Percentiles rank a stretch among this genome's conserved stretches.
Evolutionary conservation across 2,113 vertebrate genomes (phyloP).

Genomic region (Crotalus tigris): DNA sequence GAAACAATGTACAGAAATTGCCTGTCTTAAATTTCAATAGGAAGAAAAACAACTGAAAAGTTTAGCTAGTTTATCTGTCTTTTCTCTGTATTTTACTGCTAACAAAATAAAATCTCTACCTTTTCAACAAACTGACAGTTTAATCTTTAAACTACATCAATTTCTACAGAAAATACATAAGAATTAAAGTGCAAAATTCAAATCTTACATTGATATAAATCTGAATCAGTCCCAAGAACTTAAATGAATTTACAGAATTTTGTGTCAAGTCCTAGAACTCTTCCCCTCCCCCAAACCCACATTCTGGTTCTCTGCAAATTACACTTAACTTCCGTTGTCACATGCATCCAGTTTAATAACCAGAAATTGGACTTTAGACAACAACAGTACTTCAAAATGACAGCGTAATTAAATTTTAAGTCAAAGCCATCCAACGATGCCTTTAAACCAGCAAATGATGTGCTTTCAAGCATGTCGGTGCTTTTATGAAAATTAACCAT

Average conservation of each 20-base stretch:
- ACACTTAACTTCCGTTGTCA: conserved; percentile 45
- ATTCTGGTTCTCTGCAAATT: conserved; percentile 31
- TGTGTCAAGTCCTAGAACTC: background rate
- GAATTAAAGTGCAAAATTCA: background rate
- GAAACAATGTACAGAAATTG: background rate
- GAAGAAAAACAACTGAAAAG: background rate
- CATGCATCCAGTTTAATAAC: conserved; percentile 55
- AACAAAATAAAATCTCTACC: background rate
- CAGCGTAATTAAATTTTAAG: conserved; percentile 67
- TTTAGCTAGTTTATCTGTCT: background rate
- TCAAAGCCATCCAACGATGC: conserved; percentile 53
- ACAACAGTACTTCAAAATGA: conserved; percentile 61
- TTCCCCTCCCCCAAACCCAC: background rate
- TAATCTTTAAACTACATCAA: background rate
- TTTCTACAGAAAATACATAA: background rate
- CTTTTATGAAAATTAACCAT: conserved; percentile 56
- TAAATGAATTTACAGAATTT: background rate
- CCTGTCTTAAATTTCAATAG: background rate
- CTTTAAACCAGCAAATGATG: conserved; percentile 62
- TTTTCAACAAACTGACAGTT: background rate
- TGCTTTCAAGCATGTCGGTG: conserved; percentile 59
- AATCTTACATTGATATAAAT: background rate
- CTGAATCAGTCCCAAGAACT: background rate
- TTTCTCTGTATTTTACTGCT: conserved; percentile 19
- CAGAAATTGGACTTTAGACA: conserved; percentile 63